phyloP scores from a whole-genome alignment of 1,140 invertebrate genomes.

The Rhyacophila brunnea region DNA sequence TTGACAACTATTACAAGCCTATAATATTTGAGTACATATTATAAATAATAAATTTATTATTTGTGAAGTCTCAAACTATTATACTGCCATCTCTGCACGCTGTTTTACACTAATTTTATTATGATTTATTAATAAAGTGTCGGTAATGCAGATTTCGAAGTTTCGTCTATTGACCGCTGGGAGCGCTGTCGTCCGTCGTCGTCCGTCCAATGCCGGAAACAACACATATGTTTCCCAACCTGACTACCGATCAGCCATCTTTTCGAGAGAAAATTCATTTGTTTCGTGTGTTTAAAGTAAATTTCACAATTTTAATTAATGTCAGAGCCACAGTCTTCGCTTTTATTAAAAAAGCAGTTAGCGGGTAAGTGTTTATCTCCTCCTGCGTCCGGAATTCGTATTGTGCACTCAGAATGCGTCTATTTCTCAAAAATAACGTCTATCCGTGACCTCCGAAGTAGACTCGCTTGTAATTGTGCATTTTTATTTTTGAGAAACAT shows the following conservation, averaged over 20 bases:
- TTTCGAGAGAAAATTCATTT: conserved; percentile 57
- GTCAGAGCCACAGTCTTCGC: conserved; percentile 92
- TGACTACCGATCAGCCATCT: conserved; percentile 60
- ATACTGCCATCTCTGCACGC: too few relatives aligned
- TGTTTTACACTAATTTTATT: too few relatives aligned
- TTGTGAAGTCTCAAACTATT: too few relatives aligned
- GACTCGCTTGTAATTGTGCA: conserved; percentile 2
- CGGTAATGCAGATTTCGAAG: neutral
- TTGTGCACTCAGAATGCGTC: too few relatives aligned
- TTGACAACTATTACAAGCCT: too few relatives aligned
- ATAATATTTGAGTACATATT: too few relatives aligned
- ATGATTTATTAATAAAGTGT: neutral
- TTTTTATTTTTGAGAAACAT: neutral
- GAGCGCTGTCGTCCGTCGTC: neutral
- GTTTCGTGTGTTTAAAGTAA: conserved; percentile 61
- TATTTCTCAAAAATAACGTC: neutral
- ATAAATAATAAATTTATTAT: too few relatives aligned
- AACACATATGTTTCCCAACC: conserved; percentile 48
- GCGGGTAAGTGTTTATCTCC: conserved; percentile 66
- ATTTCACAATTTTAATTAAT: conserved; percentile 75
- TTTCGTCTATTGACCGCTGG: neutral
- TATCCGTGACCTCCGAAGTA: conserved; percentile 1
- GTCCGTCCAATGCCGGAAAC: conserved; percentile 22
- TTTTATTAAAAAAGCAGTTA: conserved; percentile 92
- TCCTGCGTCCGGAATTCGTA: too few relatives aligned